Conservation (phyloP, 2,113 vertebrate genomes). For the Okapia johnstoni region DNA sequence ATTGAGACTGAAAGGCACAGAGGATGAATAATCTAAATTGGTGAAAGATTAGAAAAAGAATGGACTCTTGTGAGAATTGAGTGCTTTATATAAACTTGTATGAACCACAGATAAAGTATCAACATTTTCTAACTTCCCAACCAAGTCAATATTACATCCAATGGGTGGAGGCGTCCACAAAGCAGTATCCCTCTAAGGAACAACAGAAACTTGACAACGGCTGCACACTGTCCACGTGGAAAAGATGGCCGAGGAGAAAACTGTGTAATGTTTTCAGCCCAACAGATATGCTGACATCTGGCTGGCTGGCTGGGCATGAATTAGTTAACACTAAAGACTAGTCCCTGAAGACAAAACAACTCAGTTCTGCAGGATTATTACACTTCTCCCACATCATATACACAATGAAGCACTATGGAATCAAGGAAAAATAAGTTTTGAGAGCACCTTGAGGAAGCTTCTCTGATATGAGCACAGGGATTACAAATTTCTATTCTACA, state of each 20-base stretch:
- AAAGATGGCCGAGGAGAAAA: not conserved
- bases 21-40: constrained; percentile 28
- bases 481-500: not conserved
- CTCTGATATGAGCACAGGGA: not conserved
- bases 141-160: not conserved
- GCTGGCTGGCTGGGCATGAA: not conserved
- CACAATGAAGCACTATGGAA: not conserved
- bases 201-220: not conserved
- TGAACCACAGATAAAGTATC: constrained; percentile 17
- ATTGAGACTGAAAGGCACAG: not conserved
- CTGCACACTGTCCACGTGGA: not conserved
- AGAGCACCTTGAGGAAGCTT: not conserved
- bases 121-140: not conserved
- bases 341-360: not conserved
- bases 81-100: not conserved
- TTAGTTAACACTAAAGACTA: not conserved
- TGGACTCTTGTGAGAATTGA: not conserved
- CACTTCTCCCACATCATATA: not conserved
- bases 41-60: not conserved
- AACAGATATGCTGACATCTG: not conserved
- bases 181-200: not conserved
- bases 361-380: not conserved
- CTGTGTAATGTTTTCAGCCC: not conserved
- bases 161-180: not conserved
- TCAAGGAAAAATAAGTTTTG: not conserved